Percentiles rank a stretch among this genome's conserved stretches.
Evolutionary conservation across 2,113 vertebrate genomes (phyloP).

Genomic region (Channa argus): DNA sequence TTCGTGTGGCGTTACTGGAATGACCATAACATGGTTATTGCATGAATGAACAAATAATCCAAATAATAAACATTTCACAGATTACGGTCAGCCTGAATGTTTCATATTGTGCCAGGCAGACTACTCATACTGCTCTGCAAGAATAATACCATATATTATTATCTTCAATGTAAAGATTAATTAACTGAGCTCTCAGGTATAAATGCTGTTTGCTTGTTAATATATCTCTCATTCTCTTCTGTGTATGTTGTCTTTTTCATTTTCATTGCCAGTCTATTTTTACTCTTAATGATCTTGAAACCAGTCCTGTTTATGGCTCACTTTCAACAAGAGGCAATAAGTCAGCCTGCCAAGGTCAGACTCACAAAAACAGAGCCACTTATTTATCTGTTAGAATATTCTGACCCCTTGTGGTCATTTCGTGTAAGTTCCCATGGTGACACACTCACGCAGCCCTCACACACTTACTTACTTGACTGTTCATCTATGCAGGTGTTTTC

Average conservation of each 20-base stretch:
- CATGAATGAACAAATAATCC: too few relatives aligned
- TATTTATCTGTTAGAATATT: background rate
- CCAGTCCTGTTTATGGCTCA: conserved; percentile 9
- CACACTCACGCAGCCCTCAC: background rate
- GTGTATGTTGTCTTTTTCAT: background rate
- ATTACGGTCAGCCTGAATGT: too few relatives aligned
- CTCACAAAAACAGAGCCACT: background rate
- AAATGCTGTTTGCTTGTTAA: too few relatives aligned
- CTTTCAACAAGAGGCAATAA: too few relatives aligned
- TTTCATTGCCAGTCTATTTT: background rate
- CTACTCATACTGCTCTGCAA: too few relatives aligned
- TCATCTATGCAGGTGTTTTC: background rate
- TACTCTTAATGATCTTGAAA: conserved; percentile 22
- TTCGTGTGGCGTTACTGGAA: too few relatives aligned
- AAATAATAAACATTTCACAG: too few relatives aligned
- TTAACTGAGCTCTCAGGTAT: too few relatives aligned
- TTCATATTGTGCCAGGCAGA: too few relatives aligned
- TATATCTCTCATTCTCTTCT: background rate
- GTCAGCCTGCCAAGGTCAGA: conserved; percentile 4
- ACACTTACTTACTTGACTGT: background rate
- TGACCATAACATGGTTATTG: too few relatives aligned
- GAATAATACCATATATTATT: too few relatives aligned
- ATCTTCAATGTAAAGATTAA: too few relatives aligned
- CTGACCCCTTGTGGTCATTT: conserved; percentile 56
- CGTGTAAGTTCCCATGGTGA: background rate